phyloP scores from a whole-genome alignment of 2,113 vertebrate species.

The Zosterops hypoxanthus region DNA sequence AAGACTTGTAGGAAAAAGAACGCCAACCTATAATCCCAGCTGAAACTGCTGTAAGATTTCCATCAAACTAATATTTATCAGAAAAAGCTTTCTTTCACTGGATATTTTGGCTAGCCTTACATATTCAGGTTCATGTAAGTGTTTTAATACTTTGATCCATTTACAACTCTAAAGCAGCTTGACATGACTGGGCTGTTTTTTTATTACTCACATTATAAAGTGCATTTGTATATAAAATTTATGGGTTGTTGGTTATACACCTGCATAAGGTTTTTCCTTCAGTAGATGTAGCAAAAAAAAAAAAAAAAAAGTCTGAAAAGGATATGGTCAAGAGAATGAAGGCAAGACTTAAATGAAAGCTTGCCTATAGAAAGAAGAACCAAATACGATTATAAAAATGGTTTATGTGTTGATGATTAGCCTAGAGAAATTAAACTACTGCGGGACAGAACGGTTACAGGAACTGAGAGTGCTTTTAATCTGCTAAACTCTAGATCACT shows the following conservation, averaged over 20 bases:
- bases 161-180: background rate
- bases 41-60: background rate
- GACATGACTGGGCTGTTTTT: background rate
- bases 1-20: background rate
- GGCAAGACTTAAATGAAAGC: background rate
- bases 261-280: background rate
- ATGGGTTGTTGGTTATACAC: background rate
- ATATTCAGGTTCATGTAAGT: background rate
- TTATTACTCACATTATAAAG: background rate
- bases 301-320: background rate
- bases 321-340: background rate
- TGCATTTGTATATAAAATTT: constrained; percentile 2
- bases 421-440: background rate
- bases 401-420: background rate
- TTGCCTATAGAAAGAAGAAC: background rate
- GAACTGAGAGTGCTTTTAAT: constrained; percentile 26
- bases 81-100: constrained; percentile 15
- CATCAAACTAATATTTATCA: background rate
- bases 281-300: background rate
- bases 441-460: background rate
- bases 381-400: background rate
- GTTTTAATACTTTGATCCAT: constrained; percentile 23
- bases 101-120: background rate
- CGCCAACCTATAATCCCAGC: background rate
- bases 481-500: background rate